Base-by-base conservation (phyloP, 2,888 invertebrate species). In the Carabus problematicus region DNA sequence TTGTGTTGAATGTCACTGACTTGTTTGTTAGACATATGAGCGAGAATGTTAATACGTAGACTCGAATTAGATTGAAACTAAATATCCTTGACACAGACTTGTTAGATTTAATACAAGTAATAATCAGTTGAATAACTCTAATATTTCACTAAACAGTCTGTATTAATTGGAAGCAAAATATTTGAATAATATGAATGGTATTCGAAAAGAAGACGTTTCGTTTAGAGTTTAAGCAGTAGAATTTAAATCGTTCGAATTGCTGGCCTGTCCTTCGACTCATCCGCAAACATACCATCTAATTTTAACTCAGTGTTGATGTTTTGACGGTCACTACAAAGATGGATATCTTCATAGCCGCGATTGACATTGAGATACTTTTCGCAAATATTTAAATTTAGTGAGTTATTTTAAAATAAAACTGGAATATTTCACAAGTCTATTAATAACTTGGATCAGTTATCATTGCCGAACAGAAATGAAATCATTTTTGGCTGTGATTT, bases 301-400 rank as follows among this genome's bases (percentile, higher is more conserved):
- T 56, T 55, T 64, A 64, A 41, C 18, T 42, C 9, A 39, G 41
- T 64, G 64, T 64, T 64, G 64, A 64, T 64, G 29, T 64, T 64
- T 61, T 61, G 14, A 61, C 29, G 29, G 42, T 29, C 42, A 41
- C 7, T 42, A 18, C 14, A 63, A 41, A 9, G 62, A 62, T 11
- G 18, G 9, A 45, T 42, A 55, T 55, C 55, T 47, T 8, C 11
- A 9, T 40, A 11, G 8, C n/a, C 1, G 9, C 8, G n/a, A 45
- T 42, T 42, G 43, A 60, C 56, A 56, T 56, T 56, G 56, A 56
- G 29, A 56, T 56, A 56, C 29, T 56, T 56, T 16, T 29, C n/a
- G 9, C 52, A 14, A 52, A 52, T 52, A 14, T 52, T 52, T 52
- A 14, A 29, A 29, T 29, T 29, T 29, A 6, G 3, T 6, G 3